Evolutionary conservation across 2,113 vertebrate species (phyloP).

Genomic region (Zosterops japonicus): DNA sequence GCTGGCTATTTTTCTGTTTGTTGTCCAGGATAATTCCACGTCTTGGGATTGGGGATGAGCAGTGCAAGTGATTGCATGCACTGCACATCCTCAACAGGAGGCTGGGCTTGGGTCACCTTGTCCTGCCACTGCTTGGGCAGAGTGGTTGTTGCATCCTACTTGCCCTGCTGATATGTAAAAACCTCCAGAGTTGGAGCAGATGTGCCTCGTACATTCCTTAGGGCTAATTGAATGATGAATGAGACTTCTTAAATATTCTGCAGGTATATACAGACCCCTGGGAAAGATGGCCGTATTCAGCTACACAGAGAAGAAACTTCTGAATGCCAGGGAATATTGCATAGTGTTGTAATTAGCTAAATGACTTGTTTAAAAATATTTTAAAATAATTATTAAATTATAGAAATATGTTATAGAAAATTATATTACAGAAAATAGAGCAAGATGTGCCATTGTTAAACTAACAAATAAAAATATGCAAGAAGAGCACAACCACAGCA

Average conservation of each 20-base stretch:
- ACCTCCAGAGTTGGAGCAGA: not conserved
- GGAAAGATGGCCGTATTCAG: not conserved
- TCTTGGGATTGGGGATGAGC: not conserved
- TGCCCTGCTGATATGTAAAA: not conserved
- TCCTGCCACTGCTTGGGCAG: not conserved
- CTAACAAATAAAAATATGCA: not conserved
- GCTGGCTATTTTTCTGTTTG: not conserved
- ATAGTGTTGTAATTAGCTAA: not conserved
- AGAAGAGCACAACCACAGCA: not conserved
- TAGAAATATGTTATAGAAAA: not conserved
- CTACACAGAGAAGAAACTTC: not conserved
- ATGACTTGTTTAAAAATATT: not conserved
- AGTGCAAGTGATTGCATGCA: not conserved
- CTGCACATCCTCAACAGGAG: not conserved
- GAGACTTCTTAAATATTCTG: not conserved
- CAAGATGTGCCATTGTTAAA: not conserved
- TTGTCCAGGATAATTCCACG: not conserved
- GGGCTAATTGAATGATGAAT: not conserved
- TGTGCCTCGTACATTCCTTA: not conserved
- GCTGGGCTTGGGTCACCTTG: not conserved
- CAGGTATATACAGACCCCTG: not conserved
- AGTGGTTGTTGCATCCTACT: not conserved
- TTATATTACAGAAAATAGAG: not conserved
- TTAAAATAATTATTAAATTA: no score
- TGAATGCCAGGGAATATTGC: not conserved